Percentiles rank a stretch among this genome's conserved stretches.
Conservation (phyloP, 2,888 invertebrate species). For the Adineta ricciae region DNA sequence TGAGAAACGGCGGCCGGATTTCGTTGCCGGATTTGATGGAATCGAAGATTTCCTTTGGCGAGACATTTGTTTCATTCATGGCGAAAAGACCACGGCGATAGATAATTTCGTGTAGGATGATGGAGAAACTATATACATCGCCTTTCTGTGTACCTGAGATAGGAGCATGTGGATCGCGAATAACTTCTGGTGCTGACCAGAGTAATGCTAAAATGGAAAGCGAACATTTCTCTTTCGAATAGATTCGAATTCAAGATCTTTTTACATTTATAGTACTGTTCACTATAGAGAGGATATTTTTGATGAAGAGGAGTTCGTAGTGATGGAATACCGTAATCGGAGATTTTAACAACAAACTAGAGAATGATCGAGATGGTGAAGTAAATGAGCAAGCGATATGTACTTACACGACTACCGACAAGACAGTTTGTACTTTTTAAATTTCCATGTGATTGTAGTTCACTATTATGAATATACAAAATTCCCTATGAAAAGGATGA, state of each 20-base stretch:
- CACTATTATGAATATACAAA: constrained; percentile 80
- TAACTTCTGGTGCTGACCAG: constrained; percentile 75
- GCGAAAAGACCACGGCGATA: constrained; percentile 47
- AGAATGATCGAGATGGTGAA: constrained; percentile 84
- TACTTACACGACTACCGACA: constrained; percentile 75
- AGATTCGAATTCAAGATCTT: too few relatives aligned
- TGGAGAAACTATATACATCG: constrained; percentile 73
- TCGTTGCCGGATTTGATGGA: neutral
- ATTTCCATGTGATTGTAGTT: constrained; percentile 80
- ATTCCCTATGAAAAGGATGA: constrained; percentile 58
- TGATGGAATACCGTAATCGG: neutral
- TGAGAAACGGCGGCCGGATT: neutral
- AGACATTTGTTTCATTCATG: neutral
- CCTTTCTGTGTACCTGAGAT: constrained; percentile 43
- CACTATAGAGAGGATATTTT: neutral
- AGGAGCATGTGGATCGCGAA: constrained; percentile 54
- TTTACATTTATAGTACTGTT: neutral
- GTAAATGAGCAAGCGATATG: constrained; percentile 64
- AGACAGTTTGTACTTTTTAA: constrained; percentile 94
- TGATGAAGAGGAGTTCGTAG: neutral
- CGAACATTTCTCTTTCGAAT: too few relatives aligned
- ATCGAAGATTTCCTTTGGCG: neutral
- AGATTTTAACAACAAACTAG: constrained; percentile 46
- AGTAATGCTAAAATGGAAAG: constrained; percentile 52
- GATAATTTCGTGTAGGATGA: constrained; percentile 82